Evolutionary conservation across 2,888 invertebrate genomes (phyloP), one percentile per base, ranked within the genome.

Genomic region (Sinotaia quadrata): DNA sequence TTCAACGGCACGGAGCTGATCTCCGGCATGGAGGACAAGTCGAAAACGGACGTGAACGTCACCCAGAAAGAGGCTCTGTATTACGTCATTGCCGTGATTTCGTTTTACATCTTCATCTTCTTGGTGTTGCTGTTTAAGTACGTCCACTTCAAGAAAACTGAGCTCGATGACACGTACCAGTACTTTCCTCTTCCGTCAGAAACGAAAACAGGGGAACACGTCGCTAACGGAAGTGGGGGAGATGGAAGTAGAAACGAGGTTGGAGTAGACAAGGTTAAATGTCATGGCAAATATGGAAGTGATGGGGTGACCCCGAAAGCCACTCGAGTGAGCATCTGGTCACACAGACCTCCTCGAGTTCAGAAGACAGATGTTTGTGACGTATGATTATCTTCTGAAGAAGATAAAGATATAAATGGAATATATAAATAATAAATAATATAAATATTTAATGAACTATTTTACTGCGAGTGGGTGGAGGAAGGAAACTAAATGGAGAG

Each of bases 81-180:
- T 37, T 83, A 83, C 69, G 82, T 82, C 36, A 78, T 83, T 1
- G 79, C 81, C 15, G 83, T 83, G 12, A 72, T 83, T 36, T 76
- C 76, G 10, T 82, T 83, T 71, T 83, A 83, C 69, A 80, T 81
- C 18, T 74, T 78, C 21, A 81, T 80, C 49, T 82, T 83, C 69
- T 77, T 81, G 12, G 61, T 82, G 1, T 71, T 83, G 10, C 78
- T 83, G 71, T 76, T 81, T 18, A 83, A 83, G 54, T 83, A 82
- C 67, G 78, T 80, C 5, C 69, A 81, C 33, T 69, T 68, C 44
- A 67, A 63, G 59, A 68, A 67, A 44, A 60, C 59, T 24, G 68
- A 65, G 29, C n/a, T 54, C 24, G 65, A 65, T 18, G 56, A 65
- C n/a, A 31, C 65, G 21, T 29, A 44, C 34, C 33, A 54, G 2